phyloP scores from a whole-genome alignment of 2,113 vertebrate genomes.

The Xerus inauris region DNA sequence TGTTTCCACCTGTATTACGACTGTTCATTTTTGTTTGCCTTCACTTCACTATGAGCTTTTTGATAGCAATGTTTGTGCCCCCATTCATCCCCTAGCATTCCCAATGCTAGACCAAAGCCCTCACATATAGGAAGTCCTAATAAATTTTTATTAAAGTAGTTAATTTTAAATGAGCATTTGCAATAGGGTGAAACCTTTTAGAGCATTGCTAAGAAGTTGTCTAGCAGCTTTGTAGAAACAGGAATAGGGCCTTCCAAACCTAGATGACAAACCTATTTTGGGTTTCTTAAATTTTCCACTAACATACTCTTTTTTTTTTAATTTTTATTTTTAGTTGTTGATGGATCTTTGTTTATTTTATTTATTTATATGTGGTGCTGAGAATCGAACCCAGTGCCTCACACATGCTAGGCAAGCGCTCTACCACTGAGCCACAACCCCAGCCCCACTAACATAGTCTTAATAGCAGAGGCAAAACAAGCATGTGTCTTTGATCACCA shows the following conservation, averaged over 20 bases:
- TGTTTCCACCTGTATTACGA: background rate
- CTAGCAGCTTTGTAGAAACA: background rate
- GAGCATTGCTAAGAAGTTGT: background rate
- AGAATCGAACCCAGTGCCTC: no score
- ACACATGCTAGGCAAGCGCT: no score
- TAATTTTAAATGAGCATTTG: background rate
- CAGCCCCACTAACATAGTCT: no score
- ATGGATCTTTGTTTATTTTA: no score
- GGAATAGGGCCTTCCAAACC: background rate
- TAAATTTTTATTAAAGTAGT: background rate
- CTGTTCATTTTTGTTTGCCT: background rate
- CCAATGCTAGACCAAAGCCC: background rate
- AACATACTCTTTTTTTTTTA: no score
- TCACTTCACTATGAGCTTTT: background rate
- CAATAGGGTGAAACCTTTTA: background rate
- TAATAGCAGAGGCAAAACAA: conserved; percentile 17
- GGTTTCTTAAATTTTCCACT: background rate
- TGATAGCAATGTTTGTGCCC: background rate
- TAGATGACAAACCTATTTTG: background rate
- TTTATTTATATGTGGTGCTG: no score
- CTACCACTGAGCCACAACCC: no score
- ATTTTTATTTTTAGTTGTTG: no score
- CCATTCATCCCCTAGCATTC: background rate
- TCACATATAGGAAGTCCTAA: background rate
- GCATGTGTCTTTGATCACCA: background rate